A percentile compares a stretch with the other conserved stretches of the same genome.
phyloP scores from a whole-genome alignment of 53 echinoderm and acorn worm species.

The Crossaster papposus region DNA sequence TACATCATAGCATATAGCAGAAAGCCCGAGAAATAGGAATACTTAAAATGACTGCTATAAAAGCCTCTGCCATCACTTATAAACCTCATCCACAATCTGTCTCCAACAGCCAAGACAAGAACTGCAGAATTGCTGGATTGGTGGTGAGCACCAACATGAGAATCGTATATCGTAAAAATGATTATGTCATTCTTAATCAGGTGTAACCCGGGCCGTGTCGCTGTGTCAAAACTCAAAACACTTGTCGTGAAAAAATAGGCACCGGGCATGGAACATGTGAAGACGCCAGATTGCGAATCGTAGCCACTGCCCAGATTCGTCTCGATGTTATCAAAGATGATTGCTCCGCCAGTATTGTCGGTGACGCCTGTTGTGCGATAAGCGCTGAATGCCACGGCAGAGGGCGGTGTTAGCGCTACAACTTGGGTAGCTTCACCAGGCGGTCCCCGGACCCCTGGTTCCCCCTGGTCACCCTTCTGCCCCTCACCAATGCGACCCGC shows the following conservation, averaged over 20 bases:
- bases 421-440: neutral
- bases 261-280: neutral
- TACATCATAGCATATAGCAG: no score
- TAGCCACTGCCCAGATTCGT: neutral
- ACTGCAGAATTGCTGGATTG: no score
- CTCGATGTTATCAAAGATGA: neutral
- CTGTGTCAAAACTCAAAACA: no score
- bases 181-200: no score
- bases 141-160: no score
- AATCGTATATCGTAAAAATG: no score
- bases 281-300: constrained; percentile 4
- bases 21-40: no score
- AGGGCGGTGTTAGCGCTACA: neutral
- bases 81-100: no score
- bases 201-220: no score
- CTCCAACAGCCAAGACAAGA: no score
- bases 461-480: constrained; percentile 6
- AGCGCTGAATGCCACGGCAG: constrained; percentile 18
- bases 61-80: no score
- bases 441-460: constrained; percentile 4
- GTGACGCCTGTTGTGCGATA: neutral
- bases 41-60: no score
- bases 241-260: neutral
- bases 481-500: neutral
- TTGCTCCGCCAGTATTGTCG: neutral